These are phyloP conservation scores for Trypoxylus dichotomus DNA, from an alignment of 1,140 invertebrate genomes.

Conservation along the genomic window DNA sequence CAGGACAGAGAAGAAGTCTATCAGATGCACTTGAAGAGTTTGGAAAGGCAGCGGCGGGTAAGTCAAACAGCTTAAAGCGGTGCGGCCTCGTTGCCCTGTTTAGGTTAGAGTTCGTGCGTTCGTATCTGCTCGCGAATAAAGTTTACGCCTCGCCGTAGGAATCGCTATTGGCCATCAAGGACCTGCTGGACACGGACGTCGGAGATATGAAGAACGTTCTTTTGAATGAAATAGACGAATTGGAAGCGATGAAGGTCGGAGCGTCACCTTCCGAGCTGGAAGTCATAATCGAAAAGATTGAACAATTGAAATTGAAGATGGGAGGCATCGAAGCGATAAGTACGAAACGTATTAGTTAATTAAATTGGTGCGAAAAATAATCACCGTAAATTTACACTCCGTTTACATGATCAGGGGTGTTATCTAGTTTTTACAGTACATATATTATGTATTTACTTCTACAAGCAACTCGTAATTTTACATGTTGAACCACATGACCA, in stretches of 20 bases:
- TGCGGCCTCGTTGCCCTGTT: too few species aligned
- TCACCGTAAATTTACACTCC: too few species aligned
- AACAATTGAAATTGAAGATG: not conserved
- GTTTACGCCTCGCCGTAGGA: not conserved
- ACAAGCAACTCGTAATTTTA: too few species aligned
- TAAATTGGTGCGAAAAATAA: not conserved
- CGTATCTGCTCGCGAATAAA: too few species aligned
- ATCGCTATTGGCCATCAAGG: not conserved
- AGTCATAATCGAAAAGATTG: not conserved
- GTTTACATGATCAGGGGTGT: too few species aligned
- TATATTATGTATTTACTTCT: too few species aligned
- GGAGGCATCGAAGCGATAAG: not conserved
- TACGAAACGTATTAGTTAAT: not conserved
- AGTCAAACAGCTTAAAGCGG: not conserved
- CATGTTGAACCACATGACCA: too few species aligned
- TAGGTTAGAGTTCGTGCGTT: too few species aligned
- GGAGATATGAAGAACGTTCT: not conserved
- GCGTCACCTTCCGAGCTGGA: not conserved
- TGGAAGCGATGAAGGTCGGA: constrained; percentile 5
- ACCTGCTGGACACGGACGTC: not conserved
- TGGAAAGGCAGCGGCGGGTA: not conserved
- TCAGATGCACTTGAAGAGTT: not conserved
- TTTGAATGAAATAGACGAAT: not conserved
- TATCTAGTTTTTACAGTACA: too few species aligned
- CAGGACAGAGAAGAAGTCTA: not conserved